Evolutionary conservation across 2,113 vertebrate species (phyloP), one percentile per base, ranked within the genome.

Genomic region (Condylura cristata): DNA sequence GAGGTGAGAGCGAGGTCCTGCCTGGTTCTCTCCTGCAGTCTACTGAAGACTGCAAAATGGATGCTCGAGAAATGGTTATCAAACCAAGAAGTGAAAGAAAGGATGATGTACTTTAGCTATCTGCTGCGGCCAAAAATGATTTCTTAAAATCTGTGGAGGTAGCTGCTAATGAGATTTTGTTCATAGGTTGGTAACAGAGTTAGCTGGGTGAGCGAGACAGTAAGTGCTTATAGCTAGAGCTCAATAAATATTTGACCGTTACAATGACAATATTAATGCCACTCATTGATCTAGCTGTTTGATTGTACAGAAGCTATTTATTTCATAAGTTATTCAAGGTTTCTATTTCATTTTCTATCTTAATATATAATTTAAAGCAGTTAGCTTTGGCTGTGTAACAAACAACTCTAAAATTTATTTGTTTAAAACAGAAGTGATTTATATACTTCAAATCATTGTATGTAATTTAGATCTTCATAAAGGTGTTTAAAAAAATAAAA

Each of bases 381-480:
- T 93, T 76, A 89, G 79, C 46, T 80, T 61, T 91, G 44, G 44
- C 94, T 89, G 83, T 51, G 79, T 89, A 93, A 89, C 88, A 58
- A 75, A 79, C 44, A 75, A 26, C 44, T 22, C 37, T 17, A 22
- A 39, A 68, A 63, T 26, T n/a, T 66, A 84, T 17, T 88, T 10
- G 20, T 37, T 91, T 75, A 60, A 70, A 85, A 39, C 32, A 80
- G 53, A 51, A 37, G 80, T 68, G 93, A 58, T 71, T 78, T 83
- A 71, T 28, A 39, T 1, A 56, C 66, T 56, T 91, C 66, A 80
- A 75, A 16, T 41, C 39, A 80, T 51, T 28, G 30, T 22, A 28
- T 46, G 32, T 24, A 13, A 70, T 74, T 74, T 84, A 46, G 72
- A 63, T 68, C 32, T 88, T 10, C 75, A 39, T 61, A 41, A 48